Evolutionary conservation across 2,113 vertebrate genomes (phyloP).

Genomic region (Cheilinus undulatus): DNA sequence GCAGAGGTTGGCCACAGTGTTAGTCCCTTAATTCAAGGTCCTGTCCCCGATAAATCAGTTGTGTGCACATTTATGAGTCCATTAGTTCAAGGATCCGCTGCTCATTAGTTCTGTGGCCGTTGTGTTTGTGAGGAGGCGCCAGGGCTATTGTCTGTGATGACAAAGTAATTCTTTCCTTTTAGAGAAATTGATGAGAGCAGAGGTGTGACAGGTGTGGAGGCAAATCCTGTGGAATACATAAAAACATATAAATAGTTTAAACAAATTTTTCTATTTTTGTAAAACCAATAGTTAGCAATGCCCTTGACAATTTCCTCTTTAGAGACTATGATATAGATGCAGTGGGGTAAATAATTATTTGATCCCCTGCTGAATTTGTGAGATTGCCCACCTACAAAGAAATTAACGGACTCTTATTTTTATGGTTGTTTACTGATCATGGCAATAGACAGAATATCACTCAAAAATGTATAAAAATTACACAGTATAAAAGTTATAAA

Average conservation of each 20-base stretch:
- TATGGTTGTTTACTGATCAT: too few species aligned
- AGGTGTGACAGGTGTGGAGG: constrained; percentile 89
- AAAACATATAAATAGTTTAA: background rate
- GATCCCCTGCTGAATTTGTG: too few species aligned
- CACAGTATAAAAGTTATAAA: too few species aligned
- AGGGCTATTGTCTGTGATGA: constrained; percentile 88
- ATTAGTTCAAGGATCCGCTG: background rate
- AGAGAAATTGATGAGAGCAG: constrained; percentile 91
- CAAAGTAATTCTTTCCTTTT: constrained; percentile 92
- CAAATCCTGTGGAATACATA: constrained; percentile 84
- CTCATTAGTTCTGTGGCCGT: constrained; percentile 42
- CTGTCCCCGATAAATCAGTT: background rate
- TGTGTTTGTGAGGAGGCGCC: constrained; percentile 42
- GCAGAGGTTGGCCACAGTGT: too few species aligned
- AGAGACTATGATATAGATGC: too few species aligned
- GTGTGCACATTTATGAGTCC: background rate
- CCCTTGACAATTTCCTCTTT: too few species aligned
- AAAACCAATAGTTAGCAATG: too few species aligned
- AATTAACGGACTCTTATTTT: too few species aligned
- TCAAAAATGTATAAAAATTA: too few species aligned
- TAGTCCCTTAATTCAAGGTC: background rate
- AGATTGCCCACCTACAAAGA: too few species aligned
- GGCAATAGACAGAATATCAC: too few species aligned
- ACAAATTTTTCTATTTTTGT: background rate
- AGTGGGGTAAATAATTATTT: too few species aligned